Percentiles rank a stretch among this genome's conserved stretches.
Evolutionary conservation across 2,113 vertebrate genomes (phyloP).

Genomic region (Tupaia tana): DNA sequence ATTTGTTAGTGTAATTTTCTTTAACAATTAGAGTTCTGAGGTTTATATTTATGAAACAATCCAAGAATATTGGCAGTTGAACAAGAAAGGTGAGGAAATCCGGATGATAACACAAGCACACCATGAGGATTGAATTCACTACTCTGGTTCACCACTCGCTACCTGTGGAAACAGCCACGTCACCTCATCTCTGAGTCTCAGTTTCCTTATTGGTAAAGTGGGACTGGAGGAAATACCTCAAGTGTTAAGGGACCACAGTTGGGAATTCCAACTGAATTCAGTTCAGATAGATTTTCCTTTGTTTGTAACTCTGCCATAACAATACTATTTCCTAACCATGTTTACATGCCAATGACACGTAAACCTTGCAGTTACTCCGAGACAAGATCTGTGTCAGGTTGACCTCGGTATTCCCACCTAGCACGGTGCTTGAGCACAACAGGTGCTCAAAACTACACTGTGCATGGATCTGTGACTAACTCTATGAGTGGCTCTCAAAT

Average conservation of each 20-base stretch:
- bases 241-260: not conserved
- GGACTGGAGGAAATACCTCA: not conserved
- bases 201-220: not conserved
- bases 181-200: not conserved
- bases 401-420: not conserved
- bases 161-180: not conserved
- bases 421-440: not conserved
- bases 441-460: not conserved
- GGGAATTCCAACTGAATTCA: not conserved
- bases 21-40: conserved; percentile 36
- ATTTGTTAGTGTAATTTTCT: not conserved
- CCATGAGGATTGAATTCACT: not conserved
- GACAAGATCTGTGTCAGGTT: not conserved
- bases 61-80: not conserved
- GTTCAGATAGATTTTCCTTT: conserved; percentile 16
- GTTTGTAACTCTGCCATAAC: not conserved
- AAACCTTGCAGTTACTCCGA: not conserved
- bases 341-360: not conserved
- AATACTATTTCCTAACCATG: not conserved
- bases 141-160: fast-evolving
- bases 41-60: not conserved
- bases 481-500: not conserved
- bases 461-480: not conserved
- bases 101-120: not conserved
- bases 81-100: not conserved